Base-by-base conservation (phyloP, 2,797 vertebrate genomes). In the Sphaeramia orbicularis region DNA sequence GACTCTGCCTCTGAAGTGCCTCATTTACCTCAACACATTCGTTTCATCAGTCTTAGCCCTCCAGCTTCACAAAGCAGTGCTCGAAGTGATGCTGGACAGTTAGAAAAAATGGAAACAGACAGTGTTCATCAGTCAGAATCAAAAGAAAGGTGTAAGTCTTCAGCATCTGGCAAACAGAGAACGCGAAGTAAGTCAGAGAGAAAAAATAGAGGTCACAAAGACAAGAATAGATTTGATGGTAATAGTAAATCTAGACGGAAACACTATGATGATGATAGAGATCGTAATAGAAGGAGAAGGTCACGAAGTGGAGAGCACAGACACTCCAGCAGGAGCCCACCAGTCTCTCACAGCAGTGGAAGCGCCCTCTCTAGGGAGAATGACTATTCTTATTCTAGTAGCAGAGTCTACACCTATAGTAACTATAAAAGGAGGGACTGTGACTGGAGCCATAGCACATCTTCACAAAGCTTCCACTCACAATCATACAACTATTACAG, bases 401-500 rank as follows among this genome's bases (percentile, higher is more conserved):
- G 94, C 83, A 94, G 88, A 83, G 93, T 95, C 56, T 78, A 58
- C 4, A 18, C 53, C 2, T 66, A 71, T 52, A 78, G 80, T 49
- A 84, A 88, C 62, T 93, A 91, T 53, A 91, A 78, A 80, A 95
- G 85, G 6, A 91, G 86, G 75, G 94, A 94, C 10, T 78, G 68
- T 0, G 92, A 93, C 68, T 80, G 56, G 56, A 84, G 89, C 19
- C 93, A 91, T 19, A 88, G 89, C 44, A 90, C 81, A 15, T 90
- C 71, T 18, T 92, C 74, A 35, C 67, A 79, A 50, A 83, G 76
- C 14, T 94, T 93, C 58, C 92, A 92, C 18, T 92, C 93, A 89
- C 87, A 93, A 18, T 88, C 85, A 19, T 94, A 94, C 58, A 92
- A 91, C 66, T 93, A 91, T 65, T 95, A 96, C 67, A 94, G 91